Percentiles rank a stretch among this genome's conserved stretches.
These are phyloP conservation scores for Apantesis nais DNA, from an alignment of 2,888 invertebrate genomes.

Conservation along the genomic window DNA sequence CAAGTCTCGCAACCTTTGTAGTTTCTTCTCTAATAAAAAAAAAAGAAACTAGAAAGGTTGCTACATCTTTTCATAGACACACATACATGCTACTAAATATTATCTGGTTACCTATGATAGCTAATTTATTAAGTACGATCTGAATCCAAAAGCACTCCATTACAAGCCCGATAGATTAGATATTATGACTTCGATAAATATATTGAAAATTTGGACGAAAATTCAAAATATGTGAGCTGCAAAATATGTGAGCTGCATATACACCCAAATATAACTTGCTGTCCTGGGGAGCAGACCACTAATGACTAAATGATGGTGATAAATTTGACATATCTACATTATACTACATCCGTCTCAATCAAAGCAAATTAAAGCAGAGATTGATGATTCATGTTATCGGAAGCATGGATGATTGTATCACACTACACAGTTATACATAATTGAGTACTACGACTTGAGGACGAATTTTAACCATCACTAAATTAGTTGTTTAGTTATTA, in stretches of 20 bases:
- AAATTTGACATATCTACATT: not conserved
- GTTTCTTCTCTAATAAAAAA: not conserved
- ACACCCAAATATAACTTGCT: too few species aligned
- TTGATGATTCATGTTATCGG: slow-evolving; percentile 6
- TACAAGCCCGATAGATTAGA: too few species aligned
- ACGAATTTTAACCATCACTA: not conserved
- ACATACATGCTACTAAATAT: too few species aligned
- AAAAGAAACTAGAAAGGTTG: too few species aligned
- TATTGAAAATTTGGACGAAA: too few species aligned
- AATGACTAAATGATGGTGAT: not conserved
- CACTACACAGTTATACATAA: not conserved
- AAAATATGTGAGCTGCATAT: too few species aligned
- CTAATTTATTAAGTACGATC: too few species aligned
- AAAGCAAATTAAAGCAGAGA: not conserved
- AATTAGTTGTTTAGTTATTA: not conserved
- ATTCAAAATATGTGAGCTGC: too few species aligned
- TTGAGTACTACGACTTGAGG: not conserved
- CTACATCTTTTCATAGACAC: too few species aligned
- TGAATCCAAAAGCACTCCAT: too few species aligned
- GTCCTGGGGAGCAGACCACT: not conserved
- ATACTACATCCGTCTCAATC: not conserved
- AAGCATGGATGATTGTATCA: not conserved
- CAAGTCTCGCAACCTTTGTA: not conserved
- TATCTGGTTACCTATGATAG: too few species aligned
- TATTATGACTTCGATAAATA: too few species aligned